Evolutionary conservation across 2,888 invertebrate species (phyloP).

Genomic region (Tetragonisca angustula): DNA sequence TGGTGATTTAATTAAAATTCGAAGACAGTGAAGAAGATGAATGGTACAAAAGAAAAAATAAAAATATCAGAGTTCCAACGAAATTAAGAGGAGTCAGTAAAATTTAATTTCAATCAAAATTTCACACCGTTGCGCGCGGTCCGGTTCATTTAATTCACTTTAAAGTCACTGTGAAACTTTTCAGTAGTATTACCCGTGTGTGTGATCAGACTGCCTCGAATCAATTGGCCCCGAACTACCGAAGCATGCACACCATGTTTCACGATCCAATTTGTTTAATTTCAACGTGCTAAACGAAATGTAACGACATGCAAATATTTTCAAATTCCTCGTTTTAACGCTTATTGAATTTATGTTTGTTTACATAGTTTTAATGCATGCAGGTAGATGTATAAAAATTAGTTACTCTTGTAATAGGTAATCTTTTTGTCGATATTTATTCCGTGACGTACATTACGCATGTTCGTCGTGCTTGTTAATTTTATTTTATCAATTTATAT

Average conservation of each 20-base stretch:
- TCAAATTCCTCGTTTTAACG: not conserved
- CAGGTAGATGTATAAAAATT: too few species aligned
- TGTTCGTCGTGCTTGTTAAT: too few species aligned
- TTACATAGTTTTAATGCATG: too few species aligned
- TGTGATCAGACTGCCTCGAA: not conserved
- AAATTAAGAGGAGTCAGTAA: not conserved
- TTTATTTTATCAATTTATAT: too few species aligned
- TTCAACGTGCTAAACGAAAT: not conserved
- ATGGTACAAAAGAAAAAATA: not conserved
- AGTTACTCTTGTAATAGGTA: too few species aligned
- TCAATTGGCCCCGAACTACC: not conserved
- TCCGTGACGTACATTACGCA: too few species aligned
- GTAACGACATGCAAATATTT: not conserved
- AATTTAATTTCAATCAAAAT: not conserved
- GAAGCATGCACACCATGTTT: not conserved
- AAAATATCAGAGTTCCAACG: not conserved
- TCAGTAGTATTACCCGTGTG: slow-evolving; percentile 14
- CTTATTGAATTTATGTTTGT: too few species aligned
- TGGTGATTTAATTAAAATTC: not conserved
- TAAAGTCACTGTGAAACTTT: slow-evolving; percentile 3
- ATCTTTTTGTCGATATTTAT: too few species aligned
- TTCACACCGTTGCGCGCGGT: not conserved
- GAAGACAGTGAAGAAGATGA: not conserved
- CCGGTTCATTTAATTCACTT: slow-evolving; percentile 14
- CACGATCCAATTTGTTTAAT: not conserved